phyloP scores from a whole-genome alignment of 2,113 vertebrate species.

The Ailuropoda melanoleuca region DNA sequence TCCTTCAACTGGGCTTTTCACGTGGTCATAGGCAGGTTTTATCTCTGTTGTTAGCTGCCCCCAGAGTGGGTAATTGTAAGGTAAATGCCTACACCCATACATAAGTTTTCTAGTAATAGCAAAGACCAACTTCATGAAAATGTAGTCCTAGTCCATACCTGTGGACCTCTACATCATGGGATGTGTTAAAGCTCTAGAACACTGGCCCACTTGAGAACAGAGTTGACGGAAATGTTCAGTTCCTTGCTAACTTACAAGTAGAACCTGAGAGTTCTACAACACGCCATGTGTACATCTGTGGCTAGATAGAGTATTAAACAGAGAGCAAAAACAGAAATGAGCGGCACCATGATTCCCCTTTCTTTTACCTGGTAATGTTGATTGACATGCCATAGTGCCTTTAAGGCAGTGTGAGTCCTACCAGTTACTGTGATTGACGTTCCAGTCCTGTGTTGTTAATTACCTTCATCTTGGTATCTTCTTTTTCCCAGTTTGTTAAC shows the following conservation, averaged over 20 bases:
- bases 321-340: slow-evolving; percentile 17
- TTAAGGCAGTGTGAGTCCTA: slow-evolving; percentile 63
- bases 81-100: neutral
- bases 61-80: neutral
- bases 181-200: neutral
- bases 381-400: slow-evolving; percentile 61
- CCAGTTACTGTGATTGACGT: slow-evolving; percentile 15
- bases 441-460: slow-evolving; percentile 50
- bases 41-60: neutral
- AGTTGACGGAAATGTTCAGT: slow-evolving; percentile 22
- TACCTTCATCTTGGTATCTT: slow-evolving; percentile 48
- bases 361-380: slow-evolving; percentile 37
- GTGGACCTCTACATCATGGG: neutral
- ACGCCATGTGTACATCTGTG: neutral
- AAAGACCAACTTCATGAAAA: slow-evolving; percentile 27
- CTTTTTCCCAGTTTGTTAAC: slow-evolving; percentile 66
- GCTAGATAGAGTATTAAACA: neutral
- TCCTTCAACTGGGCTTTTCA: slow-evolving; percentile 14
- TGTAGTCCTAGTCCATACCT: neutral
- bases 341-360: neutral
- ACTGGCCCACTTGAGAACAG: neutral
- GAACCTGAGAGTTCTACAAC: neutral
- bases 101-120: neutral
- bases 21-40: slow-evolving; percentile 19
- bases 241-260: slow-evolving; percentile 14